Evolutionary conservation across 2,113 vertebrate genomes (phyloP), one percentile per base, ranked within the genome.

Genomic region (Nesogale talazaci): DNA sequence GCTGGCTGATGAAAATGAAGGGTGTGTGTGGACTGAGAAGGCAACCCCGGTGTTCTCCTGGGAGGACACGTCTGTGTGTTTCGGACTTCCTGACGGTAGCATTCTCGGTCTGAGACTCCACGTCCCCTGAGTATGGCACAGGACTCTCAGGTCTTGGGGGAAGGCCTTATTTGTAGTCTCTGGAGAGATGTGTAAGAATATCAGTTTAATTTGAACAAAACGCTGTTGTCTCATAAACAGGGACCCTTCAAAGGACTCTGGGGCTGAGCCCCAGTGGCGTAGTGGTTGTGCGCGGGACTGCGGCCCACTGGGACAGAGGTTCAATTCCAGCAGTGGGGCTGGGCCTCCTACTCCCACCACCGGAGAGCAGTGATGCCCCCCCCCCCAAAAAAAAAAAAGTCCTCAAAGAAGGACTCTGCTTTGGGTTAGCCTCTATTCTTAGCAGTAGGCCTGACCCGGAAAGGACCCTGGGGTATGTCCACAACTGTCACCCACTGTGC

Each of bases 1-100:
- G 34, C 86, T 89, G 42, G 29, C 72, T 57, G 81, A 17, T 61
- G 69, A 92, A 94, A 65, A 92, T 14, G 25, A 90, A 29, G 31
- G n/a, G 0, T 12, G 38, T 36, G 0, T 12, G 38, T 59, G 14
- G 31, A 34, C 59, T 63, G 88, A 86, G 56, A 90, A 82, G 79
- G 65, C 22, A 2, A 10, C 3, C 8, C 15, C 31, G 42, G n/a
- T 78, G 12, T 31, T 63, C 40, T 34, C 16, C 6, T 20, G 9
- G 72, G 74, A 89, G 40, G 65, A 57, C 52, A 40, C 81, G 61
- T 76, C 9, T 83, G 36, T 46, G 23, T 70, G 31, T 81, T 83
- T 36, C 52, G 20, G 52, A 25, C 77, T 46, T 83, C 57, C 70
- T 42, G 56, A 42, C 17, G 11, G 79, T 59, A 6, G 19, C 65